Percentiles rank a stretch among this genome's conserved stretches.
Conservation (phyloP, 2,797 vertebrate species). For the Ficedula albicollis region DNA sequence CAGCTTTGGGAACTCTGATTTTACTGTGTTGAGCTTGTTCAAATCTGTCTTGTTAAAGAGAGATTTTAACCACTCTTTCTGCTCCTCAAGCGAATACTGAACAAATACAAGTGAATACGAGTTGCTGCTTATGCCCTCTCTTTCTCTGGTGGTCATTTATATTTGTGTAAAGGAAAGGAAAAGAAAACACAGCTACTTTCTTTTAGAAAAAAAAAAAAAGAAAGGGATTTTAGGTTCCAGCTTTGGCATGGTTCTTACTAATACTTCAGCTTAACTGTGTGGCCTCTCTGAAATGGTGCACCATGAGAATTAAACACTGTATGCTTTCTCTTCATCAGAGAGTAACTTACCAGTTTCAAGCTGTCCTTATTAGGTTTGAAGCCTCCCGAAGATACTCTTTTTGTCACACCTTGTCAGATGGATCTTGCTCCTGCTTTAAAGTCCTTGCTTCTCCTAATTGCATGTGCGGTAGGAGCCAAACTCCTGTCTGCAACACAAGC, state of each 20-base stretch:
- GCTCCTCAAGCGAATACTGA: not conserved
- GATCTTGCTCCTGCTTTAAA: not conserved
- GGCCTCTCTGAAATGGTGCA: not conserved
- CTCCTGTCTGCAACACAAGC: not conserved
- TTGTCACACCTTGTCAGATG: not conserved
- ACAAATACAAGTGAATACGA: fast-evolving
- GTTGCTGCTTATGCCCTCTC: not conserved
- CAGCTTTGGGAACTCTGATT: not conserved
- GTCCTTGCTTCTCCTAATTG: not conserved
- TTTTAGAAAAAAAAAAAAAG: not conserved
- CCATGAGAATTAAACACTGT: not conserved
- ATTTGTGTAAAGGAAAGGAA: not conserved
- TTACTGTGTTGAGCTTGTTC: not conserved
- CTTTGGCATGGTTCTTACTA: not conserved
- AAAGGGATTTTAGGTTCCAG: not conserved
- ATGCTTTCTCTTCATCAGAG: not conserved
- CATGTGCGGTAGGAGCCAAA: not conserved
- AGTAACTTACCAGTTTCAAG: not conserved
- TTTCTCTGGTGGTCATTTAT: not conserved
- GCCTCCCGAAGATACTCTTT: not conserved
- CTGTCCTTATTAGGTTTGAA: not conserved
- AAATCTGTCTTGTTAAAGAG: not conserved
- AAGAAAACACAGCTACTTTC: not conserved
- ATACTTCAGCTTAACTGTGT: not conserved
- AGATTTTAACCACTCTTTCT: not conserved